Conservation (phyloP, 2,113 vertebrate species). For the Albula glossodonta region DNA sequence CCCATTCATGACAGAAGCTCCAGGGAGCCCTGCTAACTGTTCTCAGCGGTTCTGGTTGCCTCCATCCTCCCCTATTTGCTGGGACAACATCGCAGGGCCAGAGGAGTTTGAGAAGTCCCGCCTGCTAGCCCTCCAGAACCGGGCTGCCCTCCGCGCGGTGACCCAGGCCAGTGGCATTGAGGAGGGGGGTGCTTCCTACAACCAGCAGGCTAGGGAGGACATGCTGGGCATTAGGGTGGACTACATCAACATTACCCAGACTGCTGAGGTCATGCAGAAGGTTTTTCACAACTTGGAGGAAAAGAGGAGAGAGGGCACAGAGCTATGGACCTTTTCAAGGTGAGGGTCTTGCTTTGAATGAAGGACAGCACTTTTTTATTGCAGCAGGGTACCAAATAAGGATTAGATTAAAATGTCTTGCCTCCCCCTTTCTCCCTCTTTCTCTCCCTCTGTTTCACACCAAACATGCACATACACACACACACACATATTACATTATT, state of each 20-base stretch:
- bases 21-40: constrained; percentile 63
- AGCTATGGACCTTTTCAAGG: constrained; percentile 57
- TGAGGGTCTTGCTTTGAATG: constrained; percentile 30
- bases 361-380: neutral
- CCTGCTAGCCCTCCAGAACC: constrained; percentile 70
- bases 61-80: constrained; percentile 59
- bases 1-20: constrained; percentile 57
- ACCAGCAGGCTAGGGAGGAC: constrained; percentile 63
- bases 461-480: neutral
- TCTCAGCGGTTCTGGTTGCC: constrained; percentile 72
- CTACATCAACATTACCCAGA: constrained; percentile 57
- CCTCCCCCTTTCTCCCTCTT: too few species aligned
- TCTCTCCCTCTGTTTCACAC: too few species aligned
- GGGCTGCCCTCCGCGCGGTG: constrained; percentile 67
- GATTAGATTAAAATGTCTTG: too few species aligned
- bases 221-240: constrained; percentile 63
- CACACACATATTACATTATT: neutral
- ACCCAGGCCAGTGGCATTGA: constrained; percentile 63
- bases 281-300: constrained; percentile 69
- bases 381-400: neutral
- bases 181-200: constrained; percentile 61
- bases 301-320: constrained; percentile 63
- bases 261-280: constrained; percentile 64
- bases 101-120: constrained; percentile 70
- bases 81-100: constrained; percentile 65